Percentiles rank a stretch among this genome's conserved stretches.
Conservation (phyloP, 2,888 invertebrate species). For the Altica lythri region DNA sequence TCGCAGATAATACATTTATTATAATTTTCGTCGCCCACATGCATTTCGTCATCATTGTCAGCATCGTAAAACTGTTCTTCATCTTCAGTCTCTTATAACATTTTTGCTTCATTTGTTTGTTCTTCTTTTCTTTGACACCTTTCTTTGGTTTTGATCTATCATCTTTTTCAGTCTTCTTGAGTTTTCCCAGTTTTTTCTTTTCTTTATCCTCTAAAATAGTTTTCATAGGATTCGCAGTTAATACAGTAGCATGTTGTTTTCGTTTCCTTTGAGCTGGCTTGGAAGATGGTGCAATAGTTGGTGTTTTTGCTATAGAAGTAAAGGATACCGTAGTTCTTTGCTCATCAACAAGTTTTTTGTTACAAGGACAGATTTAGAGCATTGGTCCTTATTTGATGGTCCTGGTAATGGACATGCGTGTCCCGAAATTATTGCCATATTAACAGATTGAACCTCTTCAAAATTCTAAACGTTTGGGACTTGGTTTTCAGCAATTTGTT, state of each 20-base stretch:
- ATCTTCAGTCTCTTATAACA: neutral
- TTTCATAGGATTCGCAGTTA: constrained; percentile 19
- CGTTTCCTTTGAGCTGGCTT: constrained; percentile 20
- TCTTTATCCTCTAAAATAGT: constrained; percentile 34
- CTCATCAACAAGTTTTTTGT: constrained; percentile 23
- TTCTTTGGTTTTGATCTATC: constrained; percentile 18
- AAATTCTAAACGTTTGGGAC: constrained; percentile 34
- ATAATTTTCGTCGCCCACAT: neutral
- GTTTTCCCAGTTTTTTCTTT: constrained; percentile 29
- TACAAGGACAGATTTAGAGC: constrained; percentile 30
- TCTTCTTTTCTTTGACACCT: neutral
- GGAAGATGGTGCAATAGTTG: constrained; percentile 4
- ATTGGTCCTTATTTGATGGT: neutral
- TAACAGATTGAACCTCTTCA: constrained; percentile 30
- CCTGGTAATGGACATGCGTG: neutral
- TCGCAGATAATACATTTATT: neutral
- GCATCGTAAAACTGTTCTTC: neutral
- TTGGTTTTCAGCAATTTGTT: constrained; percentile 29
- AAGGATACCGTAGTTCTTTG: constrained; percentile 35
- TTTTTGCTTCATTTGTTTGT: constrained; percentile 35
- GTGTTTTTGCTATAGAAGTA: constrained; percentile 40
- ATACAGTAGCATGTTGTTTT: constrained; percentile 28
- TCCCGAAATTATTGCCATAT: constrained; percentile 32
- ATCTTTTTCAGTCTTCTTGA: constrained; percentile 11
- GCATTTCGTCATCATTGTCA: neutral